Evolutionary conservation across 1,140 invertebrate species (phyloP).

Genomic region (Cyphomyrmex costatus): DNA sequence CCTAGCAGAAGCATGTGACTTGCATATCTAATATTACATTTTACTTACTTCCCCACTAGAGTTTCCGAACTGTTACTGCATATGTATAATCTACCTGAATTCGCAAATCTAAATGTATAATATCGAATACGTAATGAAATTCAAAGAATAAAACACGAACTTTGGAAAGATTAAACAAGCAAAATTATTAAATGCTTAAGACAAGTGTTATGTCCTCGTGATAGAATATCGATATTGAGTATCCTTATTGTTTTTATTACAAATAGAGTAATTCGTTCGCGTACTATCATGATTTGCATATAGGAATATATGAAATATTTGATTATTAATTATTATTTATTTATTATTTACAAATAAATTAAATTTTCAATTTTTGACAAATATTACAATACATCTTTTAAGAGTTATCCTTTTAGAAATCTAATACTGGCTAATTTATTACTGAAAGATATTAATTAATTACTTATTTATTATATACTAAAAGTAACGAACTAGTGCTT

Average conservation of each 20-base stretch:
- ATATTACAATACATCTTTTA: slow-evolving; percentile 4
- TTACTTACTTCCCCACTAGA: slow-evolving; percentile 41
- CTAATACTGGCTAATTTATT: too few relatives aligned
- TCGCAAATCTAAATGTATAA: neutral
- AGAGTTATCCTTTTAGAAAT: neutral
- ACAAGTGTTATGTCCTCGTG: neutral
- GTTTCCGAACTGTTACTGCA: slow-evolving; percentile 32
- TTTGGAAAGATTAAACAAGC: slow-evolving; percentile 27
- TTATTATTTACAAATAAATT: slow-evolving; percentile 17
- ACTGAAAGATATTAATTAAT: too few relatives aligned
- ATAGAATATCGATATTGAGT: neutral
- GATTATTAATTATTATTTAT: neutral
- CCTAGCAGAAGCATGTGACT: slow-evolving; percentile 45
- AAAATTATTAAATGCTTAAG: slow-evolving; percentile 2
- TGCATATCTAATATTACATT: slow-evolving; percentile 34
- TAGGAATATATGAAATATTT: neutral
- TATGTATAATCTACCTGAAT: slow-evolving; percentile 40
- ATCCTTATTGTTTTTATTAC: neutral
- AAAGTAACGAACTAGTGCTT: too few relatives aligned
- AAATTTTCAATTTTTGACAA: neutral
- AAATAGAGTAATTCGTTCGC: neutral
- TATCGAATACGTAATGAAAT: slow-evolving; percentile 25
- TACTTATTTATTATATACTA: too few relatives aligned
- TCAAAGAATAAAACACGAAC: slow-evolving; percentile 9
- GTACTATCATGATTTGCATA: neutral